A percentile compares a stretch with the other conserved stretches of the same genome.
These are phyloP conservation scores for Serinus canaria DNA, from an alignment of 2,113 vertebrate species.

Conservation along the genomic window DNA sequence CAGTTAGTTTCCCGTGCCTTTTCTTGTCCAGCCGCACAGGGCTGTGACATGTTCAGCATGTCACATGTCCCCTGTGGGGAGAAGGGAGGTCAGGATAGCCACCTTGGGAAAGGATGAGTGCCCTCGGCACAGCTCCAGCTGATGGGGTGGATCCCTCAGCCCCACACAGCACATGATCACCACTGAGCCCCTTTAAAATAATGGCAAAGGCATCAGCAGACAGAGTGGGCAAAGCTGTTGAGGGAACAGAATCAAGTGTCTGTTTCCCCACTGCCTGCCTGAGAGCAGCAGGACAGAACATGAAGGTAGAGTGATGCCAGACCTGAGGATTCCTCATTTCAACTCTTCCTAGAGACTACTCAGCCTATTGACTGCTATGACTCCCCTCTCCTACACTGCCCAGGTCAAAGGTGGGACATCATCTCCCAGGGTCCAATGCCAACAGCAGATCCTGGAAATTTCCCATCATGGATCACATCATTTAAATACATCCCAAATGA, in stretches of 20 bases:
- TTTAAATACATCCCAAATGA: neutral
- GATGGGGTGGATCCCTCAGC: neutral
- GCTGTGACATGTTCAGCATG: neutral
- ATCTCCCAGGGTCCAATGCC: neutral
- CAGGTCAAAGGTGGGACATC: neutral
- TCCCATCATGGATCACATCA: neutral
- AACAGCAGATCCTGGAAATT: neutral
- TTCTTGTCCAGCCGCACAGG: neutral
- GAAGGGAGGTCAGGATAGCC: neutral
- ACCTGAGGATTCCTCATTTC: neutral
- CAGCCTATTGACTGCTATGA: neutral
- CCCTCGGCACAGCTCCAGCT: neutral
- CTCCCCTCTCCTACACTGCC: neutral
- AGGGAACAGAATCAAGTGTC: neutral
- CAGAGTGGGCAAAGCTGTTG: neutral
- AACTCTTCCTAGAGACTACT: neutral
- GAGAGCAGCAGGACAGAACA: neutral
- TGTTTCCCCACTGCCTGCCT: neutral
- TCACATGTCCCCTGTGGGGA: neutral
- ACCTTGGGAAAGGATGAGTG: neutral
- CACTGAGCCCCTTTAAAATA: neutral
- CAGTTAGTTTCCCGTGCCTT: neutral
- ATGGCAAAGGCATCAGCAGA: neutral
- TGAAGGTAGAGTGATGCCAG: rapidly evolving
- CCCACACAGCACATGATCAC: neutral